Conservation (phyloP, 2,888 invertebrate species). For the Netelia melanura region DNA sequence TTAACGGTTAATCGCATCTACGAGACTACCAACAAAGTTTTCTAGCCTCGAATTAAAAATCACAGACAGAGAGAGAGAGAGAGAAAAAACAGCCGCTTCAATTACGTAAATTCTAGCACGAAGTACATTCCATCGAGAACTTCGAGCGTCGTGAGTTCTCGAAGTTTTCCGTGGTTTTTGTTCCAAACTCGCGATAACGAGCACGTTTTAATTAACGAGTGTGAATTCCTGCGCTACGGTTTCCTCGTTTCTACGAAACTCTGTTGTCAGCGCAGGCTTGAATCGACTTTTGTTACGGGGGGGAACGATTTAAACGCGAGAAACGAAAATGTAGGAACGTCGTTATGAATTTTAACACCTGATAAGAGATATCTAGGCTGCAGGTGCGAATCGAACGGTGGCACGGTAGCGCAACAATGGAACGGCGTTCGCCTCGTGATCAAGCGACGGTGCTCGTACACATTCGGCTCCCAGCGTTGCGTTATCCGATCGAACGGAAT, state of each 20-base stretch:
- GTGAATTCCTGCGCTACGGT: background rate
- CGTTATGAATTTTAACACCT: constrained; percentile 62
- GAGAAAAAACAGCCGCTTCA: background rate
- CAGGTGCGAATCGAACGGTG: constrained; percentile 70
- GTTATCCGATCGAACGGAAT: constrained; percentile 35
- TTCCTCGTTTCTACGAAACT: constrained; percentile 5
- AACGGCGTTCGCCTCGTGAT: constrained; percentile 67
- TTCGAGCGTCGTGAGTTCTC: constrained; percentile 23
- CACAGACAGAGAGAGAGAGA: background rate
- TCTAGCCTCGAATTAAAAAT: background rate
- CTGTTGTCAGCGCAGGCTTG: no score
- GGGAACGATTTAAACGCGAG: no score
- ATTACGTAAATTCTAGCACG: constrained; percentile 28
- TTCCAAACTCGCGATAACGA: background rate
- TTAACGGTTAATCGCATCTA: background rate
- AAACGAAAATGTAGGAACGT: no score
- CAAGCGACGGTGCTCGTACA: constrained; percentile 68
- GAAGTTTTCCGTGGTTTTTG: constrained; percentile 16
- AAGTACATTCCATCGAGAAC: constrained; percentile 1
- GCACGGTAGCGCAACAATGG: constrained; percentile 44
- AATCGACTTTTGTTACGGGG: no score
- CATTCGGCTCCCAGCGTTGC: constrained; percentile 62
- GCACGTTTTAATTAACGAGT: background rate
- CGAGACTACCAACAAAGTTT: background rate
- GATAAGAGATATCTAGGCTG: constrained; percentile 66